These are phyloP conservation scores for Nemapogon koenigi DNA, from an alignment of 2,888 invertebrate species.

Conservation along the genomic window DNA sequence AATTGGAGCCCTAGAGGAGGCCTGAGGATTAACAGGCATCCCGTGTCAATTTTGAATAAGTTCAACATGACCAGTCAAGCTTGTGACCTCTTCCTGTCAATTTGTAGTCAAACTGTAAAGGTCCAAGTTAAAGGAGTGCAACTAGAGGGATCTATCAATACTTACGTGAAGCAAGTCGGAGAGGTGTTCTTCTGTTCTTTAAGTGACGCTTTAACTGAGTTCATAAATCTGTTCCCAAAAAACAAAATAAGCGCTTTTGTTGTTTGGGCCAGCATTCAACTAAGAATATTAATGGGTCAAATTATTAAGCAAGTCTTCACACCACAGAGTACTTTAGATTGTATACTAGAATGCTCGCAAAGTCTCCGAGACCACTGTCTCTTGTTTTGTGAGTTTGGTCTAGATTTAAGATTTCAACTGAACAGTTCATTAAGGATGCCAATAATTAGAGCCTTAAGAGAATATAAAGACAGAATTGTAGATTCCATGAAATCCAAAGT, in stretches of 20 bases:
- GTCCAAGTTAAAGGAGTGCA: slow-evolving; percentile 82
- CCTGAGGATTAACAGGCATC: slow-evolving; percentile 81
- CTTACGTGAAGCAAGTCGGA: slow-evolving; percentile 81
- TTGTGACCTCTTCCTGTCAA: slow-evolving; percentile 80
- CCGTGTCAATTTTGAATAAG: slow-evolving; percentile 83
- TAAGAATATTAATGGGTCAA: slow-evolving; percentile 80
- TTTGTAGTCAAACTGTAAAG: slow-evolving; percentile 82
- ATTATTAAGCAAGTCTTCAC: slow-evolving; percentile 88
- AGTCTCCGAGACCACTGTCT: slow-evolving; percentile 77
- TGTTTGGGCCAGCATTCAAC: slow-evolving; percentile 89
- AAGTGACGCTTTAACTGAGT: slow-evolving; percentile 69
- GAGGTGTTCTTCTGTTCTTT: slow-evolving; percentile 86
- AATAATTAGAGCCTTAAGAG: slow-evolving; percentile 75
- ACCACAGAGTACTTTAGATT: slow-evolving; percentile 84
- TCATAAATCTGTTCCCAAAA: slow-evolving; percentile 78
- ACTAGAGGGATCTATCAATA: slow-evolving; percentile 78
- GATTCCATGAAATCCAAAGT: slow-evolving; percentile 81
- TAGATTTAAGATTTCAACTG: slow-evolving; percentile 91
- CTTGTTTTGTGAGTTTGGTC: slow-evolving; percentile 71
- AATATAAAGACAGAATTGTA: slow-evolving; percentile 80
- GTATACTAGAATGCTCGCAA: slow-evolving; percentile 85
- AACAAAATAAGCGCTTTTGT: slow-evolving; percentile 72
- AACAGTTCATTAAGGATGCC: slow-evolving; percentile 84
- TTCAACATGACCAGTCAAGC: slow-evolving; percentile 74
- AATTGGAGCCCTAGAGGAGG: slow-evolving; percentile 92